Base-by-base conservation (phyloP, 2,113 vertebrate genomes). In the Leuciscus idus region DNA sequence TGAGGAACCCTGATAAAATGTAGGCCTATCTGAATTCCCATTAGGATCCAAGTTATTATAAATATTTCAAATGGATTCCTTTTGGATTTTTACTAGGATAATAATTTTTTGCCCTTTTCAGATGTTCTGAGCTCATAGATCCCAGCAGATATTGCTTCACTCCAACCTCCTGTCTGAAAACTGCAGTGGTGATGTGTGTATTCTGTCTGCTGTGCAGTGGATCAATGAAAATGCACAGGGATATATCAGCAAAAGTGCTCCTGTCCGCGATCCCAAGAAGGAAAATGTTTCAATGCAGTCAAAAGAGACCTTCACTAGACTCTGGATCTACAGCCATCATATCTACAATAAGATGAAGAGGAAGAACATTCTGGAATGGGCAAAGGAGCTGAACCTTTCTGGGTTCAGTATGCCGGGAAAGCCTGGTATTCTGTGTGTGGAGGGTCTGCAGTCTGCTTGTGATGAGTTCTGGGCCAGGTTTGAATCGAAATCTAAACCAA, bases 311-410 rank as follows among this genome's bases (percentile, higher is more conserved):
- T 96, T 99, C 89, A 98, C 96, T 23, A 95, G 98, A 77, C 91
- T 99, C 73, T 99, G 98, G 98, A 98, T 99, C 92, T 99, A 99
- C 50, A 99, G 98, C 85, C 98, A 99, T 90, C 98, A 99, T 87
- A 99, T 99, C 91, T 99, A 99, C 91, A 99, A 97, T 92, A 99
- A 97, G 86, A 94, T 87, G 5, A 99, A 99, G 88, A 96, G 98
- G 91, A 98, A 97, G 93, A 95, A 95, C 92, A 98, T 99, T 87
- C 86, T 99, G 87, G 97, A 98, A 39, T 99, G 98, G 98, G 95
- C 98, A 17, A 98, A 95, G 86, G 98, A 99, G 89, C 94, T 99
- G 68, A 92, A 94, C 28, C 93, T 99, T 10, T 95, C 96, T 0
- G 98, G 98, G 2, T 99, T 99, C 90, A 97, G 97, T 93, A 98